Base-by-base conservation (phyloP, 2,113 vertebrate species). In the Alces alces region DNA sequence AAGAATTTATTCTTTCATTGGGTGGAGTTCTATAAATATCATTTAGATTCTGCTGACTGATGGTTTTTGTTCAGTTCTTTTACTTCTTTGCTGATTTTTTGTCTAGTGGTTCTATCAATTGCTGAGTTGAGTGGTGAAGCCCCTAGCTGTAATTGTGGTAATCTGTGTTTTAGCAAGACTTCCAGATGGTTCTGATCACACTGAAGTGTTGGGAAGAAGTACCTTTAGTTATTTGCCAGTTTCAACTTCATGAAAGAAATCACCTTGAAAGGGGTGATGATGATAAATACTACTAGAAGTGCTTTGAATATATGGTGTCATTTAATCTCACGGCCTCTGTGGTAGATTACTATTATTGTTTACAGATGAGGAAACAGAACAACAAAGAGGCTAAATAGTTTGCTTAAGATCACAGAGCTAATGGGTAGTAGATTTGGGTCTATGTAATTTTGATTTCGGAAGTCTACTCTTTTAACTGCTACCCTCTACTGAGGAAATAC, bases 311-410 rank as follows among this genome's bases (percentile, higher is more conserved):
- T 76, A 25, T 11, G 50, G 25, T 39, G 19, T 95, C 47, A 9
- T 86, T 93, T 93, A 90, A 39, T 96, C 45, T 93, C 70, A 84
- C 33, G 90, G 85, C 64, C 57, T 97, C 83, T 23, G 25, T 57
- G 66, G 25, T 80, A n/a, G 33, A 47, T 88, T 79, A 36, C 27
- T 60, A 12, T 70, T 92, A 19, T 60, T 33, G 16, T 85, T 94
- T 86, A 76, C 12, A 94, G 64, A 57, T 55, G 80, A 91, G 89
- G 50, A 84, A 92, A 83, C 3, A 86, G 52, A 95, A 33, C 14
- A 86, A 82, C 45, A 64, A 58, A 85, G 52, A 60, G 14, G 19
- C n/a, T 91, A 88, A 45, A 23, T 36, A 93, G 80, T 70, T 60
- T 86, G n/a, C 7, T 28, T 11, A 52, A 25, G 55, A n/a, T 57